Conservation (phyloP, 2,797 vertebrate species). For the Saxicola maurus region DNA sequence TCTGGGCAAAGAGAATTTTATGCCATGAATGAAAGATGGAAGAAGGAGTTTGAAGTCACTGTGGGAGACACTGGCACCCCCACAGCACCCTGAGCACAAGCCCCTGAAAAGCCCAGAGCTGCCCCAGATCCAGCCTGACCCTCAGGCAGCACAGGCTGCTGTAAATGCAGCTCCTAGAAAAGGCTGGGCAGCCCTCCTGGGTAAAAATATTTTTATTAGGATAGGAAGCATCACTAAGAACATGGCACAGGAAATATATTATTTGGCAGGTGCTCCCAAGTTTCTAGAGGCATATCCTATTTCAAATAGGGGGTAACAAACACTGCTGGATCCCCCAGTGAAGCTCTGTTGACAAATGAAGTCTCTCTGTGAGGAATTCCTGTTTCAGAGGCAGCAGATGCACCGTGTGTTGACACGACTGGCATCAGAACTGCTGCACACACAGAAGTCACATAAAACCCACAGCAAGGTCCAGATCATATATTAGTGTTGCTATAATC, state of each 20-base stretch:
- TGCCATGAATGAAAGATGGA: rapidly evolving
- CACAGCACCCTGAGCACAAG: neutral
- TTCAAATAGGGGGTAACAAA: neutral
- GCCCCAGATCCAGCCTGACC: neutral
- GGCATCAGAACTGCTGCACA: neutral
- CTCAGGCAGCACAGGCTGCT: neutral
- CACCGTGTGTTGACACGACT: neutral
- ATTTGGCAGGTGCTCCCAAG: neutral
- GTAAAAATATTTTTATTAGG: neutral
- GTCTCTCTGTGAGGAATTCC: neutral
- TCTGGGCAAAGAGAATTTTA: neutral
- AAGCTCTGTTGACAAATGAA: neutral
- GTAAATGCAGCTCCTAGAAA: neutral
- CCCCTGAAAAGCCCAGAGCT: neutral
- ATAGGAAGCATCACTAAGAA: neutral
- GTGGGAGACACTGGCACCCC: neutral
- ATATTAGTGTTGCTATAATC: constrained; percentile 26
- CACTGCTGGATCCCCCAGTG: neutral
- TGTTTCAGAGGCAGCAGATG: constrained; percentile 24
- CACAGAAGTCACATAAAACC: constrained; percentile 36
- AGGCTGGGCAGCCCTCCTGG: neutral
- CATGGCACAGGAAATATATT: neutral
- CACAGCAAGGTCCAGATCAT: constrained; percentile 5
- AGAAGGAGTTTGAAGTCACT: neutral
- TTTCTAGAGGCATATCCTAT: neutral